phyloP scores from a whole-genome alignment of 2,888 invertebrate species.

The Serrognathus titanus region DNA sequence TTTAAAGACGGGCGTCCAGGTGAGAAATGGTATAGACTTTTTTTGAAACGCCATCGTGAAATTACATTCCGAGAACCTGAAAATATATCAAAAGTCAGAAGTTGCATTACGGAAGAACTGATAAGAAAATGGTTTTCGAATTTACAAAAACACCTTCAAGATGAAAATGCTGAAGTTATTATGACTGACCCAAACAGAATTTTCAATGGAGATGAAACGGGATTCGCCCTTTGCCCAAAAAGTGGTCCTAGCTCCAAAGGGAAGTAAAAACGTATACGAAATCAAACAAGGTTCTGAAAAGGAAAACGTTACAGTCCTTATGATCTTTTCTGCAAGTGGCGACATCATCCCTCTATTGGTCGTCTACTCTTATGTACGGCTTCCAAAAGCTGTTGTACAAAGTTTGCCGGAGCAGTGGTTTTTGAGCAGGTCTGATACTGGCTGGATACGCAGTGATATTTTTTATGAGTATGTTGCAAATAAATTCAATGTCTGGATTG shows the following conservation, averaged over 20 bases:
- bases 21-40: constrained; percentile 4
- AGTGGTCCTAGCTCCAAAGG: constrained; percentile 23
- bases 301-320: constrained; percentile 35
- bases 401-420: constrained; percentile 37
- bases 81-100: constrained; percentile 19
- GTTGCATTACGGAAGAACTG: constrained; percentile 22
- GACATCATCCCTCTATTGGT: constrained; percentile 27
- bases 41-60: background rate
- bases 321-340: constrained; percentile 35
- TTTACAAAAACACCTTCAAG: constrained; percentile 16
- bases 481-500: constrained; percentile 21
- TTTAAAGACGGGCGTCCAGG: constrained; percentile 2
- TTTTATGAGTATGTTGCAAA: constrained; percentile 28
- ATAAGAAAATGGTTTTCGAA: constrained; percentile 27
- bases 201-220: constrained; percentile 39
- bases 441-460: constrained; percentile 21
- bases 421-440: constrained; percentile 27
- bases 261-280: constrained; percentile 31
- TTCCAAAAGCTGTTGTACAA: constrained; percentile 14
- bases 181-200: constrained; percentile 30
- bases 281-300: constrained; percentile 34
- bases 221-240: constrained; percentile 37
- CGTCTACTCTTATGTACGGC: constrained; percentile 17
- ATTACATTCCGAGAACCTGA: constrained; percentile 14
- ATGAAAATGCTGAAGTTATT: constrained; percentile 11